Evolutionary conservation across 2,797 vertebrate species (phyloP), one percentile per base, ranked within the genome.

Genomic region (Sciaenops ocellatus): DNA sequence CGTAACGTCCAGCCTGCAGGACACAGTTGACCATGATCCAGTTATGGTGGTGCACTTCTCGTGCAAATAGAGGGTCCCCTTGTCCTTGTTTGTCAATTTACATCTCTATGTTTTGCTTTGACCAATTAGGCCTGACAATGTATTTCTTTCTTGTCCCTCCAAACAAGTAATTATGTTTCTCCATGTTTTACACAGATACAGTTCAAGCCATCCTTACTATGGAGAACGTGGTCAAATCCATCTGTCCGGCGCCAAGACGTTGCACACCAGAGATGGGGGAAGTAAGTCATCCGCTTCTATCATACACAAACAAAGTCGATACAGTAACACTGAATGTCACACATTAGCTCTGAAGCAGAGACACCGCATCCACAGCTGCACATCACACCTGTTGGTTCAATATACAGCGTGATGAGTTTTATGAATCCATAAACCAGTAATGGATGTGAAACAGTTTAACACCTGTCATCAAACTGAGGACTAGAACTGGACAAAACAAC

Each of bases 171-270:
- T 6, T 1, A 16, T 57, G 42, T 68, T 79, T 76, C 13, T 82
- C 41, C 46, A 8, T 78, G 56, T 72, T 69, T 70, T 18, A 57
- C 38, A 59, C 80, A 93, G 93, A 78, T 44, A 44, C 73, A 46
- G 52, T 59, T 73, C 60, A 55, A 80, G 61, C n/a, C 67, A 78
- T 89, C 80, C 66, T 78, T 70, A 85, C 88, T 1, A 93, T 91
- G 86, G 95, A 96, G 73, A 86, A 86, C 73, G 17, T 91, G 61
- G 74, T 89, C 77, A 79, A 83, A 64, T 72, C 90, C 60, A 65
- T 87, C 28, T 85, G 84, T 57, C 80, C 73, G 44, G 62, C 79
- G 60, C 63, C 73, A 12, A 89, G 94, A 76, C 87, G 91, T 16
- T 75, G 75, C 3, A 89, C 92, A 47, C 48, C 91, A 63, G 89